Percentiles rank a stretch among this genome's conserved stretches.
phyloP scores from a whole-genome alignment of 2,113 vertebrate species.

The Climacteris rufus region DNA sequence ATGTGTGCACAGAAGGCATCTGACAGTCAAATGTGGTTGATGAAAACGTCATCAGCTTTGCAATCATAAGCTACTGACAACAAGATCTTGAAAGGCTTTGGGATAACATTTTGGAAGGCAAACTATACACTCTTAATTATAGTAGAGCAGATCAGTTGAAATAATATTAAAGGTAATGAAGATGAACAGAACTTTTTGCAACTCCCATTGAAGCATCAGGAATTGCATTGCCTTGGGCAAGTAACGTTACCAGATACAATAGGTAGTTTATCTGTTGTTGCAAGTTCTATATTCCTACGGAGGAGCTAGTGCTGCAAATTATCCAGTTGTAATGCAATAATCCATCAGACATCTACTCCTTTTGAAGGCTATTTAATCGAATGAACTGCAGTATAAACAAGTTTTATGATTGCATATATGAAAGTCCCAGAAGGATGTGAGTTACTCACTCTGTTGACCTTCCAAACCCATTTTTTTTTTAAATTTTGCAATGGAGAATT shows the following conservation, averaged over 20 bases:
- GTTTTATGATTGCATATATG: not conserved
- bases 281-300: not conserved
- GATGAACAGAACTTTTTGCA: not conserved
- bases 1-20: not conserved
- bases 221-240: constrained; percentile 20
- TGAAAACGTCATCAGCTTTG: not conserved
- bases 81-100: not conserved
- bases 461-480: not conserved
- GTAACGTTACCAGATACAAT: not conserved
- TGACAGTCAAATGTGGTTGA: not conserved
- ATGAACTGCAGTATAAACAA: not conserved
- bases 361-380: not conserved
- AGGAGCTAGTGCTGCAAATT: constrained; percentile 14
- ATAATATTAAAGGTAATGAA: not conserved
- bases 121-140: not conserved
- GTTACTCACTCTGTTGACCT: not conserved
- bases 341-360: constrained; percentile 17
- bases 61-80: not conserved
- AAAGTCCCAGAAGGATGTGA: not conserved
- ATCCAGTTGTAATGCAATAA: constrained; percentile 1
- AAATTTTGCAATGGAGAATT: not conserved
- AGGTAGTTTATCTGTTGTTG: not conserved
- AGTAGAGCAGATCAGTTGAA: not conserved
- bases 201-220: not conserved
- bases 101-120: not conserved